Evolutionary conservation across 2,888 invertebrate genomes (phyloP).

Genomic region (Cinara cedri): DNA sequence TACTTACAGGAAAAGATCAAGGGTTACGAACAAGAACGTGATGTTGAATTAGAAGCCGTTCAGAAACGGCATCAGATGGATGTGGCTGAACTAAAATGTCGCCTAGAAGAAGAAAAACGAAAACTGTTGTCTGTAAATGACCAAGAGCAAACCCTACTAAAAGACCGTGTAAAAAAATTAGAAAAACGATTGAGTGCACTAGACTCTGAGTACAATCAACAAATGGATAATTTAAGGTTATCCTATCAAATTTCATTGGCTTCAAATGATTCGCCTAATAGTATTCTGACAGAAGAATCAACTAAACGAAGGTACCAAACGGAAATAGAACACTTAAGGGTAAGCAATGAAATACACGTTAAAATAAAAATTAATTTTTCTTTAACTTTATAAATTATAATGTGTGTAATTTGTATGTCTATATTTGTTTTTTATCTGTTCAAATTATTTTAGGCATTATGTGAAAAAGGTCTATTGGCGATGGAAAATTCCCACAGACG

Average conservation of each 20-base stretch:
- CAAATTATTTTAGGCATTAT: conserved; percentile 70
- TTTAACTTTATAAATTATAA: not conserved
- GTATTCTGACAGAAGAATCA: conserved; percentile 66
- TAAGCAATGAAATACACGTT: conserved; percentile 60
- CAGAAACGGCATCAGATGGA: conserved; percentile 36
- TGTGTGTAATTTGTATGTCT: not conserved
- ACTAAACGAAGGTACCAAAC: conserved; percentile 79
- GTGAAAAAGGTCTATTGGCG: conserved; percentile 87
- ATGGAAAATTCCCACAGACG: conserved; percentile 89
- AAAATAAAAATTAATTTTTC: not conserved
- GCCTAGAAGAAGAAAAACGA: conserved; percentile 42
- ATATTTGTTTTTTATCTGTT: not conserved
- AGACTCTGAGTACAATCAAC: conserved; percentile 83
- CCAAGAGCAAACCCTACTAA: conserved; percentile 64
- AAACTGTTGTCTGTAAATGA: conserved; percentile 59
- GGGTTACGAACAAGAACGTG: conserved; percentile 62
- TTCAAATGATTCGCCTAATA: conserved; percentile 55
- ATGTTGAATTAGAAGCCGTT: conserved; percentile 24
- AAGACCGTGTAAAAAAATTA: conserved; percentile 75
- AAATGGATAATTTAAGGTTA: conserved; percentile 78
- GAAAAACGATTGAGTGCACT: conserved; percentile 76
- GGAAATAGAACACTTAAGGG: conserved; percentile 84
- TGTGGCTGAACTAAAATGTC: conserved; percentile 28
- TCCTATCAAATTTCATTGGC: conserved; percentile 70
- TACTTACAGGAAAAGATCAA: conserved; percentile 66